Percentiles rank a stretch among this genome's conserved stretches.
phyloP scores from a whole-genome alignment of 2,888 invertebrate species.

The Drosophila pseudotalamancana region DNA sequence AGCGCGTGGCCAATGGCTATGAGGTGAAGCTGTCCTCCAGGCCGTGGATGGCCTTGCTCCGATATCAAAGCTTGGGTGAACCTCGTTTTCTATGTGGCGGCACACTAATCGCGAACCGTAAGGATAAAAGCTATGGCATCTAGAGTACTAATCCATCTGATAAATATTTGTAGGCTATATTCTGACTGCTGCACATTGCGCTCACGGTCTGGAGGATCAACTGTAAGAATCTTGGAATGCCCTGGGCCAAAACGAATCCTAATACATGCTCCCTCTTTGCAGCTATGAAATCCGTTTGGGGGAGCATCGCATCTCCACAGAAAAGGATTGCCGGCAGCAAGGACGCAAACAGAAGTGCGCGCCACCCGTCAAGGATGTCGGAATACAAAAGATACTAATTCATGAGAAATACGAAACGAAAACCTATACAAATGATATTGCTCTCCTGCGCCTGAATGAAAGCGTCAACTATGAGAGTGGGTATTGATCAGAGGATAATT shows the following conservation, averaged over 20 bases:
- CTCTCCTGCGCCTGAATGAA: slow-evolving; percentile 64
- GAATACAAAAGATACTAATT: slow-evolving; percentile 63
- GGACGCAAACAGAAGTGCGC: slow-evolving; percentile 68
- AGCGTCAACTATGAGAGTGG: slow-evolving; percentile 65
- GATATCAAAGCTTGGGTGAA: slow-evolving; percentile 49
- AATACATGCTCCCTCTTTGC: neutral
- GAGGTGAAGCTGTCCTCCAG: slow-evolving; percentile 68
- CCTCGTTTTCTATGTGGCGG: slow-evolving; percentile 70
- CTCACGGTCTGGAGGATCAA: slow-evolving; percentile 43
- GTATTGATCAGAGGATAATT: neutral
- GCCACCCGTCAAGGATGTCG: slow-evolving; percentile 67
- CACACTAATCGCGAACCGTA: slow-evolving; percentile 66
- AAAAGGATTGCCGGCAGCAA: slow-evolving; percentile 61
- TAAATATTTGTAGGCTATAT: slow-evolving; percentile 58
- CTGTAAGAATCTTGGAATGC: slow-evolving; percentile 54
- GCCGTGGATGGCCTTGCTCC: slow-evolving; percentile 76
- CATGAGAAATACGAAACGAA: slow-evolving; percentile 60
- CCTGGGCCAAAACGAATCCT: neutral
- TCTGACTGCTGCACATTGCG: slow-evolving; percentile 76
- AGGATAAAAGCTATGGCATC: neutral
- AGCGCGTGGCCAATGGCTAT: slow-evolving; percentile 65
- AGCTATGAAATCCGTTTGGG: slow-evolving; percentile 73
- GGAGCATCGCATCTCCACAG: slow-evolving; percentile 72
- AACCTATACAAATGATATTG: slow-evolving; percentile 66
- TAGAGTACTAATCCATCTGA: neutral